These are phyloP conservation scores for Homalodisca vitripennis DNA, from an alignment of 1,140 invertebrate genomes.

Conservation along the genomic window DNA sequence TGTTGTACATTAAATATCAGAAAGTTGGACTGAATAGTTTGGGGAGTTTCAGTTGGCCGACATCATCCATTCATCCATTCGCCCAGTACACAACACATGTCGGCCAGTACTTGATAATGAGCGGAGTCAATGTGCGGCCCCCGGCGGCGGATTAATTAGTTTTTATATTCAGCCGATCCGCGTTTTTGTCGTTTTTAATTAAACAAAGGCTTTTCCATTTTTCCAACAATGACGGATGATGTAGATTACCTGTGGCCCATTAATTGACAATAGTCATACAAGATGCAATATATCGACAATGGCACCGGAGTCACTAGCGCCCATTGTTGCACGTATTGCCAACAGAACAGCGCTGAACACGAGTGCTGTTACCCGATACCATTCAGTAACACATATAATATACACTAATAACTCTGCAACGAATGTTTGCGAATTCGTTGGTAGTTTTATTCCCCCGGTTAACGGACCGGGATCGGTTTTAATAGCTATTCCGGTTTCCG, in stretches of 20 bases:
- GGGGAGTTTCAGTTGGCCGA: no score
- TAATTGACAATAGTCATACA: slow-evolving; percentile 25
- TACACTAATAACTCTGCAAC: no score
- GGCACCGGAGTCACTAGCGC: neutral
- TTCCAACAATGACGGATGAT: slow-evolving; percentile 24
- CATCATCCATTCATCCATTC: no score
- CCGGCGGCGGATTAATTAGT: slow-evolving; percentile 18
- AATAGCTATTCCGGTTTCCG: no score
- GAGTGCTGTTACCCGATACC: neutral
- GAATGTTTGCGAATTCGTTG: no score
- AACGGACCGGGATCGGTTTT: no score
- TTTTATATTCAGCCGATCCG: slow-evolving; percentile 23
- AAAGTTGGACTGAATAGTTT: no score
- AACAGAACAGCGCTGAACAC: neutral
- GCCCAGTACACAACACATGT: no score
- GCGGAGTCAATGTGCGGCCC: neutral
- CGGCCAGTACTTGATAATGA: no score
- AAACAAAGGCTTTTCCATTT: slow-evolving; percentile 27
- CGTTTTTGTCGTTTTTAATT: slow-evolving; percentile 27
- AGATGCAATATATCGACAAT: slow-evolving; percentile 21
- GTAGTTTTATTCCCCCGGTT: no score
- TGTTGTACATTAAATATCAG: no score
- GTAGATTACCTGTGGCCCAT: slow-evolving; percentile 25
- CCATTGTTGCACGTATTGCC: neutral
- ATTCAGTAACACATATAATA: neutral